A percentile compares a stretch with the other conserved stretches of the same genome.
phyloP scores from a whole-genome alignment of 2,888 invertebrate genomes.

The Baccha elongata region DNA sequence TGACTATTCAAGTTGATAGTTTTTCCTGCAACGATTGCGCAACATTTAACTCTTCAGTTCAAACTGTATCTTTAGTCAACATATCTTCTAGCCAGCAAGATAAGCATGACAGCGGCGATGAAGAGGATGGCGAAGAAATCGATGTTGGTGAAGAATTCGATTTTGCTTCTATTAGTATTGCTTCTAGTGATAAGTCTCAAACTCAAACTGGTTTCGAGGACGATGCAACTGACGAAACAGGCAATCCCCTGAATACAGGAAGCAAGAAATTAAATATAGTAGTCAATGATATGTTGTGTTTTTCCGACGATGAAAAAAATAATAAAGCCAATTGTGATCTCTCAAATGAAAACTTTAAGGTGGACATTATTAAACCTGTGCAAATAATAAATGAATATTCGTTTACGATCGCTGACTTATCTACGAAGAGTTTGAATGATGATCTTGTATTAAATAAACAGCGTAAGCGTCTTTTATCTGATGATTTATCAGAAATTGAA shows the following conservation, averaged over 20 bases:
- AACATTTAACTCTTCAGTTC: not conserved
- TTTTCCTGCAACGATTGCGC: constrained; percentile 52
- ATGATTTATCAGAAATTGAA: not conserved
- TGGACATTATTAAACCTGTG: not conserved
- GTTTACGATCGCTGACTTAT: constrained; percentile 1
- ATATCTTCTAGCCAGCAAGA: constrained; percentile 31
- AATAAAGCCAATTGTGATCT: not conserved
- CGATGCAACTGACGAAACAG: not conserved
- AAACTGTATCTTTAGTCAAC: constrained; percentile 21
- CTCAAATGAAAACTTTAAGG: not conserved
- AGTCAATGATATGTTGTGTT: not conserved
- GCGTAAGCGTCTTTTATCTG: not conserved
- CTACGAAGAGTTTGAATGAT: not conserved
- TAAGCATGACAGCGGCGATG: not conserved
- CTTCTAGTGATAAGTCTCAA: not conserved
- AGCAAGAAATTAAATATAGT: not conserved
- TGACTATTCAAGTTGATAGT: not conserved
- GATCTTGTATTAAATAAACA: not conserved
- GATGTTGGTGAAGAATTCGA: constrained; percentile 40
- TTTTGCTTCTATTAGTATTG: not conserved
- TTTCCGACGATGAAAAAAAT: not conserved
- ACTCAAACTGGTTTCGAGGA: not conserved
- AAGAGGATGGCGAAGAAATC: constrained; percentile 56
- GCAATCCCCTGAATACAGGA: not conserved
- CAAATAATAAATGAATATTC: not conserved